Evolutionary conservation across 2,797 vertebrate genomes (phyloP).

Genomic region (Bucorvus abyssinicus): DNA sequence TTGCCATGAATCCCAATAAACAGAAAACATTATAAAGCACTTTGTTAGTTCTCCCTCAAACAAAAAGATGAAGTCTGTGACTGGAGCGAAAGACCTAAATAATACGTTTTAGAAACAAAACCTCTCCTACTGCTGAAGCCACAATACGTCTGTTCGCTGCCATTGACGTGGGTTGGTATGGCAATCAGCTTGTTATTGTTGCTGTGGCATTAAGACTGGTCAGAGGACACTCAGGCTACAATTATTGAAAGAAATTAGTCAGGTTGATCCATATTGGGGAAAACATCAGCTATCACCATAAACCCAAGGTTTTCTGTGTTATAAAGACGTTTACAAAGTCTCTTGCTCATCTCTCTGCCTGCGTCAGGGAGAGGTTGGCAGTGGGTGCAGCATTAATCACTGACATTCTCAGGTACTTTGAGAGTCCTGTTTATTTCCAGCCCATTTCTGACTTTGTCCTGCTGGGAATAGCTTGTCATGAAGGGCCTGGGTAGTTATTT

Average conservation of each 20-base stretch:
- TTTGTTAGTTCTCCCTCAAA: not conserved
- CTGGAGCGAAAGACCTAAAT: not conserved
- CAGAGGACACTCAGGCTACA: not conserved
- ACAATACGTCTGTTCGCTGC: not conserved
- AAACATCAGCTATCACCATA: not conserved
- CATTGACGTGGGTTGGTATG: accelerated
- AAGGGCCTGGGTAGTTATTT: not conserved
- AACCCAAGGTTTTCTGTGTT: not conserved
- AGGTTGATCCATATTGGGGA: not conserved
- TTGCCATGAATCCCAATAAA: not conserved
- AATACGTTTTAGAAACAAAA: not conserved
- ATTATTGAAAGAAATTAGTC: not conserved
- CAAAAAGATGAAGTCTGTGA: not conserved
- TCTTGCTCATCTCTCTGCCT: not conserved
- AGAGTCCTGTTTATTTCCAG: not conserved
- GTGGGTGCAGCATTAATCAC: not conserved
- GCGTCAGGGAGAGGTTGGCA: not conserved
- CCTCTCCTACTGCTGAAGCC: not conserved
- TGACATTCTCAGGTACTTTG: not conserved
- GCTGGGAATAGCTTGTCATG: not conserved
- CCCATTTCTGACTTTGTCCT: not conserved
- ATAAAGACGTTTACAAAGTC: not conserved
- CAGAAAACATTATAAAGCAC: not conserved
- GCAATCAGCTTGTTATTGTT: not conserved
- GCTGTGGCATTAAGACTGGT: not conserved